Evolutionary conservation across 2,113 vertebrate genomes (phyloP), one percentile per base, ranked within the genome.

Genomic region (Heliornis fulica): DNA sequence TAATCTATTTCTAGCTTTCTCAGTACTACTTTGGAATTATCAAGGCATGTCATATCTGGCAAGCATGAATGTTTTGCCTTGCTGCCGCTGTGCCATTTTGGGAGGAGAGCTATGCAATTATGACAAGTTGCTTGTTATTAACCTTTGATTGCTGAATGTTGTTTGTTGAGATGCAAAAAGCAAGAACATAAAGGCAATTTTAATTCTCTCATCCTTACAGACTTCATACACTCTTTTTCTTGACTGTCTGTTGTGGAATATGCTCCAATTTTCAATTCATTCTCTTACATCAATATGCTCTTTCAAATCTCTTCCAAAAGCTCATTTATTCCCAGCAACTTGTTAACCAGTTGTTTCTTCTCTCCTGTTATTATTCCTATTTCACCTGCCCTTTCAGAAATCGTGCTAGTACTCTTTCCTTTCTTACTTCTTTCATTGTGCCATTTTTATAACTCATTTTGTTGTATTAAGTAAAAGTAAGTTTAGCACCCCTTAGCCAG

Each of bases 111-210:
- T 91, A 79, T 69, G 59, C 89, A 87, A 50, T 95, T 93, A 90
- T 85, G 87, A 92, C 91, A 93, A 92, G 87, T 90, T 94, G 71
- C 87, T 96, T 72, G 68, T 86, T 96, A 70, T 88, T 94, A 96
- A 96, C 90, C 87, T 96, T 95, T 91, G 87, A 65, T 90, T 93
- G 46, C 85, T 93, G 71, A 83, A 74, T 70, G 50, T 61, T 93
- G 63, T 90, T 94, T 83, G 54, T 56, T 90, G 71, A 91, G 75
- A 94, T 68, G 60, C 75, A 88, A 90, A 96, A 95, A 66, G 59
- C 41, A 88, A 70, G 79, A 93, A 95, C 82, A 93, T 85, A 90
- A 96, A 96, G 68, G 75, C 90, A 92, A 64, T 93, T 94, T 94
- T 65, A 91, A 91, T 83, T 94, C 79, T 96, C 85, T 96, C 41